Conservation (phyloP, 2,888 invertebrate species). For the Hipparchia sbordonii region DNA sequence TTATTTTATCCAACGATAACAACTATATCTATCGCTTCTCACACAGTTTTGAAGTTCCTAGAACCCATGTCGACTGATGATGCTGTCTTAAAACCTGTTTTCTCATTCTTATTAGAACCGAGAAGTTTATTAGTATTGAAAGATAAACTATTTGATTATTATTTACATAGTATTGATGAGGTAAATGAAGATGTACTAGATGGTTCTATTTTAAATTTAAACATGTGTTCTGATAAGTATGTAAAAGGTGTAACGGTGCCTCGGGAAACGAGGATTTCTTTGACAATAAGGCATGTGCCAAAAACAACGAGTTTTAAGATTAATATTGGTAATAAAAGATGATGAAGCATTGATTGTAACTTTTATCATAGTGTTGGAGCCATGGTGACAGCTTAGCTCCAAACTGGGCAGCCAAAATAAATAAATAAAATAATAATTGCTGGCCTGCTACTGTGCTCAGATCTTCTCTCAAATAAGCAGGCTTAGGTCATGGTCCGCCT, state of each 20-base stretch:
- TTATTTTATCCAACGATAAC: conserved; percentile 96
- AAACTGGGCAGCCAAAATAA: too few relatives aligned
- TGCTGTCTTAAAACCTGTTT: conserved; percentile 68
- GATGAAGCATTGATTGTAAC: conserved; percentile 25
- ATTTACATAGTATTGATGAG: conserved; percentile 94
- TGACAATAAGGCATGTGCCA: conserved; percentile 97
- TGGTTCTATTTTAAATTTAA: conserved; percentile 85
- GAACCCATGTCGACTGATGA: conserved; percentile 70
- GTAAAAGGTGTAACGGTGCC: conserved; percentile 79
- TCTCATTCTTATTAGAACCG: conserved; percentile 92
- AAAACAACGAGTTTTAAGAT: conserved; percentile 91
- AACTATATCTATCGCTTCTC: conserved; percentile 95
- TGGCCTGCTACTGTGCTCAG: too few relatives aligned
- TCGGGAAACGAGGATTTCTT: conserved; percentile 90
- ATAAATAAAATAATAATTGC: too few relatives aligned
- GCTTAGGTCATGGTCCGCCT: too few relatives aligned
- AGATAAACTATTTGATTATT: conserved; percentile 91
- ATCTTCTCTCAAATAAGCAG: too few relatives aligned
- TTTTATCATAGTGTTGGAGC: too few relatives aligned
- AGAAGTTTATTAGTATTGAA: conserved; percentile 94
- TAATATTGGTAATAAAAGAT: conserved; percentile 79
- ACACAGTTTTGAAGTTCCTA: conserved; percentile 94
- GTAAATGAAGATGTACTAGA: conserved; percentile 84
- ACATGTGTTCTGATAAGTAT: conserved; percentile 83
- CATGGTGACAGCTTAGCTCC: too few relatives aligned